Evolutionary conservation across 2,113 vertebrate genomes (phyloP).

Genomic region (Bostrychus sinensis): DNA sequence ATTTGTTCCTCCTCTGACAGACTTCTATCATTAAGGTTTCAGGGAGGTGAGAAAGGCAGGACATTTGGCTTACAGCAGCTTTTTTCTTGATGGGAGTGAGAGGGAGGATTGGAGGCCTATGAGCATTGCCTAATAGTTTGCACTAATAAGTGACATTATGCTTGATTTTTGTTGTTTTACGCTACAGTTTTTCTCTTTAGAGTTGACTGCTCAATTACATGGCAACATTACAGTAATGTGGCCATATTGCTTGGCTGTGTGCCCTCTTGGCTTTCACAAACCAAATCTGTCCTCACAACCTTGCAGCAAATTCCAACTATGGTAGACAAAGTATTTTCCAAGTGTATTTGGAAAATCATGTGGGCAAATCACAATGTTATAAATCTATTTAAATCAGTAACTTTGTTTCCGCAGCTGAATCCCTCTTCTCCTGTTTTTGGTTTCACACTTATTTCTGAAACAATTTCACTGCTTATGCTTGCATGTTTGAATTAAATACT

Average conservation of each 20-base stretch:
- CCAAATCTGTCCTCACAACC: conserved; percentile 55
- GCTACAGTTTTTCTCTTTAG: background rate
- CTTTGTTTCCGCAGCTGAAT: background rate
- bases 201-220: conserved; percentile 12
- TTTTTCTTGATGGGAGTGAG: conserved; percentile 29
- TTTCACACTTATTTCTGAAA: too few relatives aligned
- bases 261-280: conserved; percentile 42
- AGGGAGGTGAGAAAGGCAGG: conserved; percentile 42
- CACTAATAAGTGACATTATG: background rate
- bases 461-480: too few relatives aligned
- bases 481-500: too few relatives aligned
- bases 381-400: conserved; percentile 7
- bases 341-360: conserved; percentile 38
- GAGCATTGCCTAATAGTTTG: background rate
- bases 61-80: conserved; percentile 53
- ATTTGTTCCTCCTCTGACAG: conserved; percentile 59
- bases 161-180: background rate
- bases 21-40: conserved; percentile 66
- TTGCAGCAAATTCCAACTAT: conserved; percentile 58
- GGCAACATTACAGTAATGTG: conserved; percentile 34
- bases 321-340: conserved; percentile 30
- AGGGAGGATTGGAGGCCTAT: conserved; percentile 15
- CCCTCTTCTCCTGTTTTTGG: too few relatives aligned
- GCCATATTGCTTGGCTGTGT: conserved; percentile 28
- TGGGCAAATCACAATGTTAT: conserved; percentile 18